Base-by-base conservation (phyloP, 2,888 invertebrate genomes). In the Digitonthophagus gazella region DNA sequence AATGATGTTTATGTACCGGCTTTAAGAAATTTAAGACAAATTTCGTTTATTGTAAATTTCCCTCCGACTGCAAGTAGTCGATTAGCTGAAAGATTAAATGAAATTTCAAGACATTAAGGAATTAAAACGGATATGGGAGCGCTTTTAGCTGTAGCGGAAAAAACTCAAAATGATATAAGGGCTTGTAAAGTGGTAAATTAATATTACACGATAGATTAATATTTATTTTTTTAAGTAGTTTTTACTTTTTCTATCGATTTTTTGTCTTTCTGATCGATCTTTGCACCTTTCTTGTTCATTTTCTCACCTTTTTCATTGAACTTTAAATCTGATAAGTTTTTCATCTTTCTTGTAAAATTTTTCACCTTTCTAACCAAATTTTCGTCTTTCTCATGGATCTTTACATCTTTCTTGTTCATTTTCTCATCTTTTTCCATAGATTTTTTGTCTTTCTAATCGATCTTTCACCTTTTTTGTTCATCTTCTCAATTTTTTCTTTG, bases 1-100 rank as follows among this genome's bases (percentile, higher is more conserved):
- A 99, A 99, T 80, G 97, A 98, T 79, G 86, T 93, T 75, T 98
- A 94, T 78, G 92, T 92, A 3, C 92, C 96, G 0, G 91, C 97
- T 0, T 83, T 99, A 71, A 87, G 96, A 69, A 89, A 91, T 14
- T 83, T 97, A 69, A 89, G 95, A 70, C 90, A 91, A 74, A 87
- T 91, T 56, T 90, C 95, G 0, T 88, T 95, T 70, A 87, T 93
- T 3, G 85, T 96, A 3, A 89, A 88, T 71, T 91, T 93, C 77
- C 88, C 88, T 0, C 86, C 86, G 0, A 89, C 89, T 0, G 85
- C 87, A 0, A 77, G 83, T 0, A 76, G 84, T 0, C 85, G 90
- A 0, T 81, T 91, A 28, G 83, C 88, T 0, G 83, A 86, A n/a
- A 83, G 95, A 58, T 84, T 98, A 67, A 78, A 87, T 28, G 87